These are phyloP conservation scores for Zaprionus ornatus DNA, from an alignment of 1,140 invertebrate genomes.

Conservation along the genomic window DNA sequence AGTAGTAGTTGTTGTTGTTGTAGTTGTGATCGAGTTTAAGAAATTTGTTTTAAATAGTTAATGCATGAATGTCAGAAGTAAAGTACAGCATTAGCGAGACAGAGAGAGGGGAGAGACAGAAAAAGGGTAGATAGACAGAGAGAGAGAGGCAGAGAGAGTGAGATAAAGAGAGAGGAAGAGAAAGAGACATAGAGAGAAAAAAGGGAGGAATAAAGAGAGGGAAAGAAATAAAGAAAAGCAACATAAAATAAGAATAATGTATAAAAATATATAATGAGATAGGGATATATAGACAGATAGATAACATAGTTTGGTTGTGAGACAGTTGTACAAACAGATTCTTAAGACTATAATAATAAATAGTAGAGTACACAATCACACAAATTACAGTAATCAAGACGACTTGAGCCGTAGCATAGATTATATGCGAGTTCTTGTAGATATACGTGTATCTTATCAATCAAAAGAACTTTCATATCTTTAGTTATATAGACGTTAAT, in stretches of 20 bases:
- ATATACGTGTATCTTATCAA: not conserved
- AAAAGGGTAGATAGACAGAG: conserved; percentile 35
- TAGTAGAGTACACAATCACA: conserved; percentile 34
- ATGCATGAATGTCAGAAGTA: conserved; percentile 70
- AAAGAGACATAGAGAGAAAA: conserved; percentile 11
- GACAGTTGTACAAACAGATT: conserved; percentile 17
- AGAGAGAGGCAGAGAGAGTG: conserved; percentile 36
- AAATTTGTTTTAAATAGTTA: conserved; percentile 67
- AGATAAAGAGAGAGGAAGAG: conserved; percentile 32
- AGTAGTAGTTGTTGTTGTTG: conserved; percentile 56
- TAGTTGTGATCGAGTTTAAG: conserved; percentile 70
- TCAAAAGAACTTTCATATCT: conserved; percentile 9
- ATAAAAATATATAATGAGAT: conserved; percentile 19
- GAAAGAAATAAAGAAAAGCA: conserved; percentile 26
- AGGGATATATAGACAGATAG: conserved; percentile 30
- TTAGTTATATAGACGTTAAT: conserved; percentile 18
- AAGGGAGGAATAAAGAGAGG: conserved; percentile 21
- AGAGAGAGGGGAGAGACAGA: conserved; percentile 39
- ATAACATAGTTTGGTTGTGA: conserved; percentile 9
- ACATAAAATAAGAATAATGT: conserved; percentile 14
- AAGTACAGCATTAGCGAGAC: conserved; percentile 46
- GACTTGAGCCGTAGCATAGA: not conserved
- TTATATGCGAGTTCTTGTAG: conserved; percentile 12
- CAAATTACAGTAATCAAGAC: conserved; percentile 19
- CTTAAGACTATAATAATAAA: conserved; percentile 5